phyloP scores from a whole-genome alignment of 2,888 invertebrate species.

The Euclidia mi region DNA sequence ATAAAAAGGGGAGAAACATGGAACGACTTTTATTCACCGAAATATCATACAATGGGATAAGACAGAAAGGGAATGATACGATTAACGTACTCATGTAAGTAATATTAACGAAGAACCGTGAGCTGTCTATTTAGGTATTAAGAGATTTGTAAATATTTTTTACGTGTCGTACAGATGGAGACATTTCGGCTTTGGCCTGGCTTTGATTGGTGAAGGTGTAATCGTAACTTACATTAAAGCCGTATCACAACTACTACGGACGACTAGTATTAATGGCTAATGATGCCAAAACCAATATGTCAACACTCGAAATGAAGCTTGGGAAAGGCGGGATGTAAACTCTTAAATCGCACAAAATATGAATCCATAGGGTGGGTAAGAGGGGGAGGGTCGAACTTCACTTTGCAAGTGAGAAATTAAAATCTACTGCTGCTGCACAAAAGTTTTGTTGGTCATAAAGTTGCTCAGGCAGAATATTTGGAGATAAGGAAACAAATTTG shows the following conservation, averaged over 20 bases:
- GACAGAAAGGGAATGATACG: constrained; percentile 2
- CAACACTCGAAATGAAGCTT: constrained; percentile 24
- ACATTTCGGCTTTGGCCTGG: no score
- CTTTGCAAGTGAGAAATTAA: constrained; percentile 30
- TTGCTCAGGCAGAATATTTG: no score
- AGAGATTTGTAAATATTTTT: no score
- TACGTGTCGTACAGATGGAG: no score
- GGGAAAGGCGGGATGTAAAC: constrained; percentile 20
- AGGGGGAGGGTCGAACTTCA: constrained; percentile 16
- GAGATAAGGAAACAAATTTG: no score
- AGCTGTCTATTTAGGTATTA: no score
- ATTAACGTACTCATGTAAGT: constrained; percentile 7
- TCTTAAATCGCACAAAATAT: constrained; percentile 43
- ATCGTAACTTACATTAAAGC: no score
- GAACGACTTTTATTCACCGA: constrained; percentile 64
- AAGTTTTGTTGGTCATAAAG: no score
- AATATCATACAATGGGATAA: constrained; percentile 31
- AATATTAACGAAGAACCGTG: background rate
- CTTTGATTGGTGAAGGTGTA: no score
- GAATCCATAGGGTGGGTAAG: constrained; percentile 28
- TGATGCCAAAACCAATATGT: constrained; percentile 26
- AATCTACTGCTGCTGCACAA: no score
- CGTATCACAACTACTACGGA: no score
- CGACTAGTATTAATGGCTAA: constrained; percentile 7
- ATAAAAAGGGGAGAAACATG: constrained; percentile 62